phyloP scores from a whole-genome alignment of 2,797 vertebrate genomes.

The Sternotherus odoratus region DNA sequence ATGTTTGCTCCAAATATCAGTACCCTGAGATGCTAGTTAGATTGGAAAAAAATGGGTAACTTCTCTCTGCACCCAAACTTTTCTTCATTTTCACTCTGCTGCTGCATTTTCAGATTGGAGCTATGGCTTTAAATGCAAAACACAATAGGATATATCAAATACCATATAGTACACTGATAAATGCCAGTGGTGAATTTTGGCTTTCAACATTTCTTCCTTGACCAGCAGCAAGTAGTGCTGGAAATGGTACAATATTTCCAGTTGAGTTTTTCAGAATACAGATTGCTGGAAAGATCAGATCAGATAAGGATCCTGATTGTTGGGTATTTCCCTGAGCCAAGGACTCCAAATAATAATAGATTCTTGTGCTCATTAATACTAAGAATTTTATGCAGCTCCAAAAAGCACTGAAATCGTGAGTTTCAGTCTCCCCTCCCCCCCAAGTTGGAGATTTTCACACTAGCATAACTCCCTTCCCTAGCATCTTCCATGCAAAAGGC shows the following conservation, averaged over 20 bases:
- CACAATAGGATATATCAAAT: accelerated
- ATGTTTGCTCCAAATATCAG: neutral
- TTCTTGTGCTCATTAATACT: constrained; percentile 21
- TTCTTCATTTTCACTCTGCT: neutral
- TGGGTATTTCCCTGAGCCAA: constrained; percentile 2
- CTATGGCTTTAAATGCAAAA: neutral
- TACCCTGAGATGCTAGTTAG: accelerated
- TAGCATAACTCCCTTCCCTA: neutral
- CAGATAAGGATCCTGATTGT: accelerated
- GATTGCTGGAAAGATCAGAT: neutral
- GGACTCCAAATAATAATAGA: neutral
- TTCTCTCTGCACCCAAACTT: neutral
- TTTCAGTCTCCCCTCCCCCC: constrained; percentile 3
- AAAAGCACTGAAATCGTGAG: neutral
- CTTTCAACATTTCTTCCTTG: neutral
- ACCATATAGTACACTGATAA: accelerated
- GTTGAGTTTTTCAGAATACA: accelerated
- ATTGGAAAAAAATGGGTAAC: neutral
- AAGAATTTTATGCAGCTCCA: constrained; percentile 18
- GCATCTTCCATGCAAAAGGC: constrained; percentile 33
- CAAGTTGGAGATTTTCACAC: constrained; percentile 37
- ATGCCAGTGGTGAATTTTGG: neutral
- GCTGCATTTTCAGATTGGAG: neutral
- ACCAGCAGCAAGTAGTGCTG: accelerated
- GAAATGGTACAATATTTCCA: neutral